Percentiles rank a stretch among this genome's conserved stretches.
Evolutionary conservation across 2,797 vertebrate genomes (phyloP).

Genomic region (Chaetodon trifasciatus): DNA sequence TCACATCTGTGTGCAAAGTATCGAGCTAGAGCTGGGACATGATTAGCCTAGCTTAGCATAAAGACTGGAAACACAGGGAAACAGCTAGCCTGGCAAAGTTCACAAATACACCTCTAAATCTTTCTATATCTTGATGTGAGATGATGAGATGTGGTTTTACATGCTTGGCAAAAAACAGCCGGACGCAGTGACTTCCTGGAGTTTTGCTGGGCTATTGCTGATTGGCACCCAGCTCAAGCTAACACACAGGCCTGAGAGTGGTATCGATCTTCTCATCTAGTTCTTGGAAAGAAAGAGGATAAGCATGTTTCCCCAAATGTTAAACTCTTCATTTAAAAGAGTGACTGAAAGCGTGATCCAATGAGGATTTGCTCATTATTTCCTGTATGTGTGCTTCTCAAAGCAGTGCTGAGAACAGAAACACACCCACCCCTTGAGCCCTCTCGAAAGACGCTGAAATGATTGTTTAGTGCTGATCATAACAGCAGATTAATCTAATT

Average conservation of each 20-base stretch:
- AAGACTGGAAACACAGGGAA: neutral
- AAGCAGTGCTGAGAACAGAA: neutral
- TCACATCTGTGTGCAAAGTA: neutral
- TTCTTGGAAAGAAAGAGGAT: too few relatives aligned
- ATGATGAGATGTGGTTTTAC: too few relatives aligned
- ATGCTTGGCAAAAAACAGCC: too few relatives aligned
- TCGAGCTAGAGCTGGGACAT: neutral
- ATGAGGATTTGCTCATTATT: neutral
- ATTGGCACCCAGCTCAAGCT: too few relatives aligned
- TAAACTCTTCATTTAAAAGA: neutral
- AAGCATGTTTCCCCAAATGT: too few relatives aligned
- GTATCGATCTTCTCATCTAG: too few relatives aligned
- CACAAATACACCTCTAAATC: neutral
- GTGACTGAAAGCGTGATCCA: neutral
- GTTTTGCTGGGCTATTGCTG: too few relatives aligned
- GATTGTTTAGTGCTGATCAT: constrained; percentile 5
- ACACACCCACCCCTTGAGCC: neutral
- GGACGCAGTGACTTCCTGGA: too few relatives aligned
- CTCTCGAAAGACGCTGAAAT: neutral
- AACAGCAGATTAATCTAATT: constrained; percentile 9
- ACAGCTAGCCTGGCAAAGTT: neutral
- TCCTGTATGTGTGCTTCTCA: neutral
- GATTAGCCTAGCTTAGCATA: constrained; percentile 13
- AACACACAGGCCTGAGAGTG: too few relatives aligned
- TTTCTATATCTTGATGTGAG: too few relatives aligned